Base-by-base conservation (phyloP, 2,888 invertebrate species). In the Lomographa bimaculata region DNA sequence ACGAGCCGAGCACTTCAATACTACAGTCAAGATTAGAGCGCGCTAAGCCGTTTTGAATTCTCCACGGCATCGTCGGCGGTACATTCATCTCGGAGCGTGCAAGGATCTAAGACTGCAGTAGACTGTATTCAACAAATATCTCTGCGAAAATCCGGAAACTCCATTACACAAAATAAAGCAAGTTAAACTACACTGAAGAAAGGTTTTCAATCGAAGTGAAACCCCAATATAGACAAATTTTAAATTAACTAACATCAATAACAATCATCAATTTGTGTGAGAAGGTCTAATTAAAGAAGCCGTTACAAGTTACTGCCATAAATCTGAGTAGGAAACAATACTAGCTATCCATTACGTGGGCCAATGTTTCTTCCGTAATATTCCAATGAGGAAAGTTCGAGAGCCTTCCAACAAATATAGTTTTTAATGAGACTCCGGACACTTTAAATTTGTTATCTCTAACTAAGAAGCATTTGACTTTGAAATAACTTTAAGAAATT, bases 301-400 rank as follows among this genome's bases (percentile, higher is more conserved):
- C 83, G 80, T 86, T 84, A 85, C 83, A 86, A 89, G 85, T 87
- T 84, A 81, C 85, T 82, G 81, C 85, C 82, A 87, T 89, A 87
- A 89, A 89, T 89, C 85, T 84, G 84, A 71, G 64, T 68, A 64
- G 71, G 69, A 75, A 84, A 85, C 86, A 87, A 85, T 86, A 86
- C 80, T 74, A 68, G 77, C 81, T 83, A 85, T 86, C 72, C 79
- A 82, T 87, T 86, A 82, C 75, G 63, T 55, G 64, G 71, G 76
- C 72, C 73, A 71, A 79, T 82, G 79, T 78, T 82, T 73, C 79
- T 75, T 77, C 64, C 64, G 62, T 70, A 83, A 81, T 85, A 84
- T 86, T 82, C 73, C 76, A 80, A 84, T 80, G 77, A 78, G 74
- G 62, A 75, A 86, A 86, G 67, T 85, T 84, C 54, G 64, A 19